A percentile compares a stretch with the other conserved stretches of the same genome.
Evolutionary conservation across 1,140 invertebrate genomes (phyloP).

Genomic region (Eufriesea mexicana): DNA sequence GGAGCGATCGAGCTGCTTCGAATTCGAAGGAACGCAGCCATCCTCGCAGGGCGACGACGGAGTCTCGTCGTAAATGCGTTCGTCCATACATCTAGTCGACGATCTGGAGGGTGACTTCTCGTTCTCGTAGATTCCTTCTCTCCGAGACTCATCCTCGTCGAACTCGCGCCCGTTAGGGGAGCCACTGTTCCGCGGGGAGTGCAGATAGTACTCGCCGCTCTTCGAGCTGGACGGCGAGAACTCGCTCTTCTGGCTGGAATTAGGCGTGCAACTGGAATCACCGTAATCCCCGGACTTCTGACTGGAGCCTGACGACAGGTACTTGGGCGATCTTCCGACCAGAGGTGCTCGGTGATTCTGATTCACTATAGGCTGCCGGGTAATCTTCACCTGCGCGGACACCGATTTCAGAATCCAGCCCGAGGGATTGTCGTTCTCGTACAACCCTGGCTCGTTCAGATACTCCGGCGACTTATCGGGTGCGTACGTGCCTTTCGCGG

Average conservation of each 20-base stretch:
- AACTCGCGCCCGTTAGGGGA: conserved; percentile 55
- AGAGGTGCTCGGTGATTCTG: conserved; percentile 58
- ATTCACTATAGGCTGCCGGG: conserved; percentile 65
- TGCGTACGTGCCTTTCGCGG: neutral
- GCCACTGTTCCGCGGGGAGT: conserved; percentile 73
- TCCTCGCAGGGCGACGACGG: conserved; percentile 41
- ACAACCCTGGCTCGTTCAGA: conserved; percentile 42
- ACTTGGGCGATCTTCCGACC: conserved; percentile 67
- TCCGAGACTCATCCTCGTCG: conserved; percentile 35
- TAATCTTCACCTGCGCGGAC: conserved; percentile 70
- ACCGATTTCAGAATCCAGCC: conserved; percentile 66
- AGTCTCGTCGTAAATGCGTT: conserved; percentile 74
- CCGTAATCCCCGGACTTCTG: conserved; percentile 78
- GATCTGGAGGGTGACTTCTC: conserved; percentile 33
- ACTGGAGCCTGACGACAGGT: conserved; percentile 76
- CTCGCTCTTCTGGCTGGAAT: conserved; percentile 79
- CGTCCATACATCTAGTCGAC: conserved; percentile 45
- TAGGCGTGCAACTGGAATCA: conserved; percentile 78
- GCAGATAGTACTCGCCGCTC: conserved; percentile 78
- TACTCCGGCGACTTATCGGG: conserved; percentile 34
- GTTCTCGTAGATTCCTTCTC: conserved; percentile 58
- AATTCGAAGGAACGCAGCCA: neutral
- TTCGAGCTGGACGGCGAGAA: conserved; percentile 79
- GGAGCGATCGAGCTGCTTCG: neutral
- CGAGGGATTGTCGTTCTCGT: conserved; percentile 60